Evolutionary conservation across 2,797 vertebrate species (phyloP), one percentile per base, ranked within the genome.

Genomic region (Coregonus sp.): DNA sequence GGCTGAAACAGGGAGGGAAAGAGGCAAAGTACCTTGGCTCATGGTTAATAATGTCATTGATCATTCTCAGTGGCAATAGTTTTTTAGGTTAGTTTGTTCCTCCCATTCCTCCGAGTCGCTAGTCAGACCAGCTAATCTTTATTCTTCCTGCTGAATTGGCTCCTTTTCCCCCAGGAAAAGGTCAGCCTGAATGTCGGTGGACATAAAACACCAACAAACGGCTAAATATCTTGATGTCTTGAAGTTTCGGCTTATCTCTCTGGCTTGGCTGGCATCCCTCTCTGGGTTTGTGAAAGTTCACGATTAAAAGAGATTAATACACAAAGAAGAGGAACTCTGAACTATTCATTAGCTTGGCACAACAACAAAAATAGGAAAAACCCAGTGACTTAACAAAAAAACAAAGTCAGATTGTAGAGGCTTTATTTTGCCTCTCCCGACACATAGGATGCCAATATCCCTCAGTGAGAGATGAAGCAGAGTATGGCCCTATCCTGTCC

Each of bases 31-130:
- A 63, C 50, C 74, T 35, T 75, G 72, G 56, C 77, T 11, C 51
- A n/a, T 65, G 75, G 80, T 81, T 86, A 84, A 86, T 82, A 75
- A 74, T 84, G 73, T 84, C 77, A 82, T 84, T 84, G 82, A 81
- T 84, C 79, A 80, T 79, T 79, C 75, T 76, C 59, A 61, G 78
- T 75, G 78, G 50, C 69, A 47, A 79, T 78, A 78, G 77, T 78
- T 67, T 67, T 67, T 16, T 33, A 66, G 25, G 59, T 56, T 56
- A 56, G 18, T 35, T 35, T 35, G 25, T 31, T 47, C 63, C 63
- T n/a, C 54, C 63, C 25, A 9, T 33, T 33, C 29, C 31, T 16
- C 12, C 14, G 20, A 29, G 59, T 63, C 20, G 11, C 65, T 31
- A 31, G 25, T 35, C 65, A 31, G 65, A 67, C 65, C 67, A 70